These are phyloP conservation scores for Hartigia nigra DNA, from an alignment of 2,888 invertebrate genomes.

Conservation along the genomic window DNA sequence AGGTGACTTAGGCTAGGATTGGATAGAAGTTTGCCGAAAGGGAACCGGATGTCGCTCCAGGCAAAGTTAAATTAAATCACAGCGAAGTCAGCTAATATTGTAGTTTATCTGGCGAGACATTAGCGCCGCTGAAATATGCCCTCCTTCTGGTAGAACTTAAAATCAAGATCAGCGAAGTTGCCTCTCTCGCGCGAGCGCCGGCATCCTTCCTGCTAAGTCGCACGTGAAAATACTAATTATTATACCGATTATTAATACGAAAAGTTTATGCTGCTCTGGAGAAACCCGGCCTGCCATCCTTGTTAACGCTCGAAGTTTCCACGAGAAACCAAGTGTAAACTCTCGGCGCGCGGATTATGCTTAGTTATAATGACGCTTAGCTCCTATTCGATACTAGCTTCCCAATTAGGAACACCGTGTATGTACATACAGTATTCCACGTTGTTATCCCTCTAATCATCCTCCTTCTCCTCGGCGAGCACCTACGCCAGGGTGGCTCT, in stretches of 20 bases:
- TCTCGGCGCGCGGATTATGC: conserved; percentile 43
- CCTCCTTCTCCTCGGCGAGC: not conserved
- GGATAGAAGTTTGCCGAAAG: not conserved
- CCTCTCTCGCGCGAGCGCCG: conserved; percentile 27
- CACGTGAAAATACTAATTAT: conserved; percentile 67
- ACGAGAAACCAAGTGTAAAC: conserved; percentile 25
- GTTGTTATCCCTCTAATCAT: not conserved
- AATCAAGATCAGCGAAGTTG: conserved; percentile 61
- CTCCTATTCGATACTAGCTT: conserved; percentile 22
- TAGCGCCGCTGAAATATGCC: conserved; percentile 64
- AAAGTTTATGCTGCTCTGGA: conserved; percentile 52
- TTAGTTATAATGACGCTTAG: conserved; percentile 34
- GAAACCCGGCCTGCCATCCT: conserved; percentile 21
- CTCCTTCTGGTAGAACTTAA: conserved; percentile 58
- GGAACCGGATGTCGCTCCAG: conserved; percentile 59
- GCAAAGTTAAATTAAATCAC: conserved; percentile 67
- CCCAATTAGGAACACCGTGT: conserved; percentile 22
- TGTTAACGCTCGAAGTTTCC: conserved; percentile 39
- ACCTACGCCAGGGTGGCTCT: conserved; percentile 70
- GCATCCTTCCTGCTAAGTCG: conserved; percentile 64
- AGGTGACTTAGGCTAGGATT: not conserved
- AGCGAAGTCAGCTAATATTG: conserved; percentile 63
- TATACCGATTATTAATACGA: conserved; percentile 66
- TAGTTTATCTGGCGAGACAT: conserved; percentile 66
- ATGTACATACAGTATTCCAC: not conserved